Base-by-base conservation (phyloP, 2,888 invertebrate genomes). In the Zygogramma bicolorata region DNA sequence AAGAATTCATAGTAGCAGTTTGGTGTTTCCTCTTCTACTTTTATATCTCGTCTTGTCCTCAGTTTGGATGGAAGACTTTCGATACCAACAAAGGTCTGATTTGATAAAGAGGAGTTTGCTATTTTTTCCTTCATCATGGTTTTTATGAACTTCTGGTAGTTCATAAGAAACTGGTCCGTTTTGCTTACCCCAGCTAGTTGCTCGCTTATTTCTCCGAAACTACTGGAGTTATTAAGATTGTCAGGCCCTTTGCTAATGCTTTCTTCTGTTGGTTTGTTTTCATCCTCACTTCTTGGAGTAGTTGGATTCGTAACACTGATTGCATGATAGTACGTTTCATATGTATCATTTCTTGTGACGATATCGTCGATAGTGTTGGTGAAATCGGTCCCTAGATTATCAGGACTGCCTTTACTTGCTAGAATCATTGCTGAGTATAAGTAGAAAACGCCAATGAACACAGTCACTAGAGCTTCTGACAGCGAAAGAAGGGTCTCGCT, bases 391-490 rank as follows among this genome's bases (percentile, higher is more conserved):
- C 10, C 0, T 8, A 38, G 13, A 7, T 27, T 34, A 18, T 57
- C 18, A 7, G 42, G 38, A 22, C 40, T 57, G 20, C 57, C 29
- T 31, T 73, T 66, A 13, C 34, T 65, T 57, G 77, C 70, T 57
- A 79, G 61, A 46, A 80, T 59, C 1, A 73, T 58, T 25, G 79
- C 76, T 10, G 78, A 77, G 73, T 81, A 84, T 22, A 86, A 74
- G 73, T 86, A 85, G 74, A 86, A 81, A 40, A 83, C 68, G 58
- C 86, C 86, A 53, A 86, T 82, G 13, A 82, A 70, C 57, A 84
- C 74, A n/a, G 85, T 83, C 18, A 83, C 80, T 58, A 84, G 65
- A 15, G 82, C 81, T 75, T 87, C 85, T 10, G 82, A 82, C 42
- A 84, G 57, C 10, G 81, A 77, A 57, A 80, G 65, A 22, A 82